Evolutionary conservation across 2,797 vertebrate genomes (phyloP).

Genomic region (Phylloscopus collybita): DNA sequence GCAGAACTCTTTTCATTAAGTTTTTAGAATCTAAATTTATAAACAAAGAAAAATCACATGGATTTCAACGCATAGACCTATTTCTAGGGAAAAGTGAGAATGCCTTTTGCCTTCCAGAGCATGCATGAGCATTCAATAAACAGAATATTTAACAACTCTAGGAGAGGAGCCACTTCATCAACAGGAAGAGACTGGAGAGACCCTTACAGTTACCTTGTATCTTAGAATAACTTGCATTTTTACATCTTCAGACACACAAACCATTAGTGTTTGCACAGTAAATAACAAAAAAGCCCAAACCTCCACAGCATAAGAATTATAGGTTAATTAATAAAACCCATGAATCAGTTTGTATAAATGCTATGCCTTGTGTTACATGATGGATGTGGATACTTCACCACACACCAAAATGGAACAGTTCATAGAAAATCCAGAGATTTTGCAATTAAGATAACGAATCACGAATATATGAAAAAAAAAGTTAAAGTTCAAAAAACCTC

Average conservation of each 20-base stretch:
- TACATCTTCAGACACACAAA: not conserved
- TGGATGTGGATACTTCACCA: not conserved
- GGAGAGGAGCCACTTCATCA: not conserved
- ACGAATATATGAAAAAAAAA: not conserved
- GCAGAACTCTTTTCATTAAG: not conserved
- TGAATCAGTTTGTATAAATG: not conserved
- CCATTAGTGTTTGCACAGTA: not conserved
- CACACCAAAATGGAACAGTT: not conserved
- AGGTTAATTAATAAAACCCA: not conserved
- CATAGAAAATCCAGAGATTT: not conserved
- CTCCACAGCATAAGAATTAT: not conserved
- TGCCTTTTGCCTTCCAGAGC: not conserved
- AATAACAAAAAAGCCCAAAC: not conserved
- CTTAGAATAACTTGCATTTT: not conserved
- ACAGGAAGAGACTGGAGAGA: not conserved
- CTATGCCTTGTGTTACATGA: not conserved
- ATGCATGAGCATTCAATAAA: not conserved
- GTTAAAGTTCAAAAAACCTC: not conserved
- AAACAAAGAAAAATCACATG: not conserved
- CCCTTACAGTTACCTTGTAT: not conserved
- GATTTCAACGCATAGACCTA: not conserved
- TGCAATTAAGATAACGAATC: not conserved
- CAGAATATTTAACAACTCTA: not conserved
- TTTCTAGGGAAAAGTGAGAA: not conserved
- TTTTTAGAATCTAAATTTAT: not conserved